A percentile compares a stretch with the other conserved stretches of the same genome.
phyloP scores from a whole-genome alignment of 1,140 invertebrate genomes.

The Drosophila parvula region DNA sequence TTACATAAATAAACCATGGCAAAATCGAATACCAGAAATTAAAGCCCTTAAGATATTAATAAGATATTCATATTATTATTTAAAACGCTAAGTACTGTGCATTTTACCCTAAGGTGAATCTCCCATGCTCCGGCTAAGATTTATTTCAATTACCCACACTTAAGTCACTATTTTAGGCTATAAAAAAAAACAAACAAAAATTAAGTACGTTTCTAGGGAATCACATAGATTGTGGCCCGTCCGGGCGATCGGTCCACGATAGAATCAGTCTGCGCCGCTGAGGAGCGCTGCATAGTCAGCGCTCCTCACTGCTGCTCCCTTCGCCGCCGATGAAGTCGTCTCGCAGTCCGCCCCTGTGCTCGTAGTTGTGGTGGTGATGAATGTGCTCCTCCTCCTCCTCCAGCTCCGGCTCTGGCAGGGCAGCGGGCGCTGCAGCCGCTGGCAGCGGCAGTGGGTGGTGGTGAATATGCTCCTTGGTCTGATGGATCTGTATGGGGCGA shows the following conservation, averaged over 20 bases:
- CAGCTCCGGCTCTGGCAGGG: slow-evolving; percentile 26
- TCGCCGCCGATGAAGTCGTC: slow-evolving; percentile 54
- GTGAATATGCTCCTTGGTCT: slow-evolving; percentile 79
- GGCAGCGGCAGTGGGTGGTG: slow-evolving; percentile 60
- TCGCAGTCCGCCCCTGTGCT: slow-evolving; percentile 64
- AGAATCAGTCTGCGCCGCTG: slow-evolving; percentile 29
- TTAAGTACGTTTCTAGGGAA: slow-evolving; percentile 21
- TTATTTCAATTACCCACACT: slow-evolving; percentile 39
- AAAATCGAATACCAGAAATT: slow-evolving; percentile 11
- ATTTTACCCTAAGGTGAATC: neutral
- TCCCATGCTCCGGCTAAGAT: slow-evolving; percentile 5
- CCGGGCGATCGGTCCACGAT: slow-evolving; percentile 46
- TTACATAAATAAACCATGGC: slow-evolving; percentile 13
- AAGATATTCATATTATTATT: neutral
- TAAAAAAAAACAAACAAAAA: slow-evolving; percentile 39
- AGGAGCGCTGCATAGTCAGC: slow-evolving; percentile 40
- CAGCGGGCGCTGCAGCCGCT: slow-evolving; percentile 10
- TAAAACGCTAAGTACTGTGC: neutral
- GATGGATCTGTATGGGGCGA: slow-evolving; percentile 74
- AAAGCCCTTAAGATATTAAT: neutral
- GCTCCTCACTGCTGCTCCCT: slow-evolving; percentile 69
- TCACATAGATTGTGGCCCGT: slow-evolving; percentile 22
- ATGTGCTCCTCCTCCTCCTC: slow-evolving; percentile 78
- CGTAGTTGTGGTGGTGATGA: slow-evolving; percentile 80
- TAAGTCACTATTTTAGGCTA: slow-evolving; percentile 18